These are phyloP conservation scores for Melieria picta DNA, from an alignment of 2,888 invertebrate species.

Conservation along the genomic window DNA sequence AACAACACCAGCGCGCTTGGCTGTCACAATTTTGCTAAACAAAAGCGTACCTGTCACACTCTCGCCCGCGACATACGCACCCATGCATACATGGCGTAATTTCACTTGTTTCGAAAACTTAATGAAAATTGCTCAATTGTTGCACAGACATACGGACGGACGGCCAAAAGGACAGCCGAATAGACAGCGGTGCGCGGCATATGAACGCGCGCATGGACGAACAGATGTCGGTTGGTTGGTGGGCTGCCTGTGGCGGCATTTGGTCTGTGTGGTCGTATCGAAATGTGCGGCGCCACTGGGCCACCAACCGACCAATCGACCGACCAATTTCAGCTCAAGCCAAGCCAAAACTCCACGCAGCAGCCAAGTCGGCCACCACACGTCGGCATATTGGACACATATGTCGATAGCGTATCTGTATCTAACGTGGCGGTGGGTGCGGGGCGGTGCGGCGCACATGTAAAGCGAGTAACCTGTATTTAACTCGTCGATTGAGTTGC, in stretches of 20 bases:
- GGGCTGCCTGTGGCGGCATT: neutral
- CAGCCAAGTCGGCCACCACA: slow-evolving; percentile 13
- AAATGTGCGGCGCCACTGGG: slow-evolving; percentile 8
- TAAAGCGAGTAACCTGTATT: slow-evolving; percentile 43
- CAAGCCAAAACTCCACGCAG: neutral
- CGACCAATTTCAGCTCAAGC: neutral
- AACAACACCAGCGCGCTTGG: too few relatives aligned
- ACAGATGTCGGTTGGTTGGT: neutral
- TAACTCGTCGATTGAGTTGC: slow-evolving; percentile 46
- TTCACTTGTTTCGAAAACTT: slow-evolving; percentile 18
- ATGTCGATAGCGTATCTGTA: slow-evolving; percentile 21
- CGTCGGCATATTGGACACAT: slow-evolving; percentile 22
- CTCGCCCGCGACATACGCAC: neutral
- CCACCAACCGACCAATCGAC: neutral
- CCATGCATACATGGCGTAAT: neutral
- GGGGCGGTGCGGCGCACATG: neutral
- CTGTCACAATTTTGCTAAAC: too few relatives aligned
- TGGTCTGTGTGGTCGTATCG: slow-evolving; percentile 9
- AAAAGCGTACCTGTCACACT: neutral
- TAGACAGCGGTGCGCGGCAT: too few relatives aligned
- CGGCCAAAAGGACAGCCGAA: neutral
- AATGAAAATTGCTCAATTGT: slow-evolving; percentile 33
- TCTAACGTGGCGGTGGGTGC: slow-evolving; percentile 11
- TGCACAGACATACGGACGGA: slow-evolving; percentile 19
- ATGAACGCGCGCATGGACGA: too few relatives aligned